Conservation (phyloP, 2,113 vertebrate species). For the Nerophis lumbriciformis region DNA sequence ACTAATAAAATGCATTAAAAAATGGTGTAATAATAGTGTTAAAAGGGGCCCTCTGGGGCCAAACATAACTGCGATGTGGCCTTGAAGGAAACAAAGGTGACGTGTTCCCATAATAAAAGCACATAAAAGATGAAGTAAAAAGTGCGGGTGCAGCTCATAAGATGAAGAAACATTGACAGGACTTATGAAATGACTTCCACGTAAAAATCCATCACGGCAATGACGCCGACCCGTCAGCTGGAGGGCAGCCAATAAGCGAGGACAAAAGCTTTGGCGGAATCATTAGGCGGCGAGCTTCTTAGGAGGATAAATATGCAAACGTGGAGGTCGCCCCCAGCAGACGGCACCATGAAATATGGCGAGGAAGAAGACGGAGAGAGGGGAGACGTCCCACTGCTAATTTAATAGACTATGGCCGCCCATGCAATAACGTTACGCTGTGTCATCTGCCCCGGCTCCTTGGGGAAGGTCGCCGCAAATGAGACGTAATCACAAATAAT, state of each 20-base stretch:
- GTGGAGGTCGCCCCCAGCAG: slow-evolving; percentile 17
- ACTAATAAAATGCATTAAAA: too few species aligned
- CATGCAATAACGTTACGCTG: slow-evolving; percentile 42
- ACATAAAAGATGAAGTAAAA: not conserved
- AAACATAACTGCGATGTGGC: not conserved
- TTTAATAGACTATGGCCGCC: slow-evolving; percentile 51
- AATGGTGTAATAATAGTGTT: too few species aligned
- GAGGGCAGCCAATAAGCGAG: slow-evolving; percentile 56
- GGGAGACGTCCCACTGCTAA: slow-evolving; percentile 38
- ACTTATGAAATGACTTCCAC: slow-evolving; percentile 41
- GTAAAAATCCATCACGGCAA: slow-evolving; percentile 54
- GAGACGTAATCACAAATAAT: slow-evolving; percentile 42
- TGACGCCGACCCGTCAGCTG: slow-evolving; percentile 59
- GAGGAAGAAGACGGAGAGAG: slow-evolving; percentile 38
- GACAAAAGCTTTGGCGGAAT: slow-evolving; percentile 46
- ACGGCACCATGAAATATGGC: slow-evolving; percentile 45
- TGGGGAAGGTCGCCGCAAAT: slow-evolving; percentile 42
- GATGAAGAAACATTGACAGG: slow-evolving; percentile 19
- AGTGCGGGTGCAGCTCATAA: slow-evolving; percentile 28
- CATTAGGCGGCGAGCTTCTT: too few species aligned
- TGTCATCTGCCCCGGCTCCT: slow-evolving; percentile 45
- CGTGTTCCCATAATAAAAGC: slow-evolving; percentile 36
- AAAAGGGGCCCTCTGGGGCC: too few species aligned
- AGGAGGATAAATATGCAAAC: slow-evolving; percentile 47
- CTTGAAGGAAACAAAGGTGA: slow-evolving; percentile 19